A percentile compares a stretch with the other conserved stretches of the same genome.
These are phyloP conservation scores for Cavia aperea DNA, from an alignment of 2,113 vertebrate genomes.

Conservation along the genomic window DNA sequence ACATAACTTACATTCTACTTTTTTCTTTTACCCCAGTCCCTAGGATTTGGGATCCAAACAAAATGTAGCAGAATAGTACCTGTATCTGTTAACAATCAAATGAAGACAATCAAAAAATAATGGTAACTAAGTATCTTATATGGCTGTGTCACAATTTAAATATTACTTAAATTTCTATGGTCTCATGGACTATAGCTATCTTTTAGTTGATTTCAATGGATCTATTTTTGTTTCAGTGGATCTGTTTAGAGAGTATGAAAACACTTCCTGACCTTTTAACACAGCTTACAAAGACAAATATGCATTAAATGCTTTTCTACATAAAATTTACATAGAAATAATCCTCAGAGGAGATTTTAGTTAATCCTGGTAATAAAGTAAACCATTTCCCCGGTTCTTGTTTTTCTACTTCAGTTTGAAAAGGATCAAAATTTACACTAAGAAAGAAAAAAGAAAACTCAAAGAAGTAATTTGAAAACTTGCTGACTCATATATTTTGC, in stretches of 20 bases:
- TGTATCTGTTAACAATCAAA: conserved; percentile 38
- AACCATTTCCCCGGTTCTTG: conserved; percentile 78
- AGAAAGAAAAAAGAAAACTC: background rate
- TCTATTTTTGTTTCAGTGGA: conserved; percentile 69
- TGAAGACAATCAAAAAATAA: conserved; percentile 33
- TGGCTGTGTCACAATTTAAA: conserved; percentile 62
- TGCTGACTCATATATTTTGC: conserved; percentile 56
- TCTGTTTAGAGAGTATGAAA: conserved; percentile 69
- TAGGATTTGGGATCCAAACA: fast-evolving
- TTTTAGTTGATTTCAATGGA: conserved; percentile 68
- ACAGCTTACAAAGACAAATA: conserved; percentile 87
- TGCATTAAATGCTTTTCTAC: conserved; percentile 81
- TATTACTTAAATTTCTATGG: conserved; percentile 61
- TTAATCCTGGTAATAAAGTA: conserved; percentile 86
- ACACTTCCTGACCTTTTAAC: conserved; percentile 78
- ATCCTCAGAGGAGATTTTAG: conserved; percentile 82
- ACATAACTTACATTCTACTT: background rate
- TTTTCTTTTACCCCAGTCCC: background rate
- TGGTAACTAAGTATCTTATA: conserved; percentile 46
- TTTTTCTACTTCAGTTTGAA: conserved; percentile 80
- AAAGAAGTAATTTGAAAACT: conserved; percentile 71
- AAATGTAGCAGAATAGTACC: background rate
- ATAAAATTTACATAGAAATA: conserved; percentile 79
- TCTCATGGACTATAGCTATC: conserved; percentile 72
- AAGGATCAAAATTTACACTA: background rate